Base-by-base conservation (phyloP, 2,113 vertebrate species). In the Pyxicephalus adspersus region DNA sequence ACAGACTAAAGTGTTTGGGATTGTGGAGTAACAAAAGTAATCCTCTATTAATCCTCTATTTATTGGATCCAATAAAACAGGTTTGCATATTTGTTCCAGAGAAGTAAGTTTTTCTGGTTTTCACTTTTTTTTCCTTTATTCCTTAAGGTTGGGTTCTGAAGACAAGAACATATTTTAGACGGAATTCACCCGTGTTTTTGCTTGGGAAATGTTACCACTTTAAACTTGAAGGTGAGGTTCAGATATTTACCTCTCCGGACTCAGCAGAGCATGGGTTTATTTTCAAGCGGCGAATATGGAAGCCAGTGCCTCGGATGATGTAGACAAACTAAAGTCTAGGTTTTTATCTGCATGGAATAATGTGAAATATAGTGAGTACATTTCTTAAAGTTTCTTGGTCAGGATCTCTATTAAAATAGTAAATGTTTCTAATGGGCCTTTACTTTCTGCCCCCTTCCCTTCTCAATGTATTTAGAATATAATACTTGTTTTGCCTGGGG, bases 191-290 rank as follows among this genome's bases (percentile, higher is more conserved):
- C 0, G 96, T 98, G 17, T 92, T 99, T 79, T 90, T 99, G 52
- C 91, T 99, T 83, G 97, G 98, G 79, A 99, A 95, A 88, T 98
- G 95, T 89, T 99, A 99, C 84, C 96, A 98, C 87, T 99, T 98
- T 87, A 97, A 97, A 86, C 91, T 84, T 83, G 94, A 97, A 87
- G 98, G 98, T 98, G 93, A 83, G 88, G 31, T 52, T n/a, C 5
- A 71, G 58, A 45, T 25, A 11, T 7, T 16, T 23, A 68, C 22
- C 23, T 54, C 18, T 25, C 16, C 7, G 1, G 20, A 11, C 64
- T 20, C 0, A 74, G 86, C 86, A 72, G 90, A 96, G 91, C 83
- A 98, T 99, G 97, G 96, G 94, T 95, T 91, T 89, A 90, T 84
- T 88, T 88, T 88, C 84, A 87, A 85, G 79, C 84, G 89, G 85